Percentiles rank a stretch among this genome's conserved stretches.
Conservation (phyloP, 2,888 invertebrate species). For the Torymus aiolomorphi region DNA sequence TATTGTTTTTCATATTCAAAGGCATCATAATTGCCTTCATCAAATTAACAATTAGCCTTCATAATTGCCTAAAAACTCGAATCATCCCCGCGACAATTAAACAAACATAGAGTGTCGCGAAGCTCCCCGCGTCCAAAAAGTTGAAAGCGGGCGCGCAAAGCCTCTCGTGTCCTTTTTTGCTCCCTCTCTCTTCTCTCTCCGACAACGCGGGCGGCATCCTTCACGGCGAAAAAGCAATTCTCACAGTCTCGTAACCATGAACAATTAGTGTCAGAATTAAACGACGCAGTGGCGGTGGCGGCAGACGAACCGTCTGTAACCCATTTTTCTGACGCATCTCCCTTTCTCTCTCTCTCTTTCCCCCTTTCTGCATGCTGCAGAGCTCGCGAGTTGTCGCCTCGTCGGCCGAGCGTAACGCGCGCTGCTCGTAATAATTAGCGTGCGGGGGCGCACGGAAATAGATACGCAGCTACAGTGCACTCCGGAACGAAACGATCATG, state of each 20-base stretch:
- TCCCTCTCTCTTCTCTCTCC: too few relatives aligned
- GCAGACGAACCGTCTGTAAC: conserved; percentile 30
- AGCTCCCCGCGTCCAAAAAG: neutral
- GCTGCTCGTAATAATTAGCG: conserved; percentile 51
- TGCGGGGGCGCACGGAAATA: conserved; percentile 32
- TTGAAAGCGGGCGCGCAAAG: neutral
- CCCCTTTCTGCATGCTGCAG: neutral
- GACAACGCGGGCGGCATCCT: neutral
- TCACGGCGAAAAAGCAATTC: conserved; percentile 40
- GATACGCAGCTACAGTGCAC: neutral
- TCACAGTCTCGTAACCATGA: conserved; percentile 34
- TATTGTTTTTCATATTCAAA: too few relatives aligned
- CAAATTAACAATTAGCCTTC: too few relatives aligned
- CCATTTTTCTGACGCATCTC: conserved; percentile 37
- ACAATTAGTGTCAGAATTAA: conserved; percentile 49
- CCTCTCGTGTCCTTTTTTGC: neutral
- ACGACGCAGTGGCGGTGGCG: conserved; percentile 3
- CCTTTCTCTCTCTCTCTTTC: neutral
- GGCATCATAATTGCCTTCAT: too few relatives aligned
- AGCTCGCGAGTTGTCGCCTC: conserved; percentile 9
- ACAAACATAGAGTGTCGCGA: neutral
- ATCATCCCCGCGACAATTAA: neutral
- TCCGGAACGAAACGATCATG: neutral
- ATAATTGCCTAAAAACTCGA: too few relatives aligned
- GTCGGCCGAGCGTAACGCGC: conserved; percentile 10